Evolutionary conservation across 2,113 vertebrate genomes (phyloP).

Genomic region (Petrocephalus zakoni): DNA sequence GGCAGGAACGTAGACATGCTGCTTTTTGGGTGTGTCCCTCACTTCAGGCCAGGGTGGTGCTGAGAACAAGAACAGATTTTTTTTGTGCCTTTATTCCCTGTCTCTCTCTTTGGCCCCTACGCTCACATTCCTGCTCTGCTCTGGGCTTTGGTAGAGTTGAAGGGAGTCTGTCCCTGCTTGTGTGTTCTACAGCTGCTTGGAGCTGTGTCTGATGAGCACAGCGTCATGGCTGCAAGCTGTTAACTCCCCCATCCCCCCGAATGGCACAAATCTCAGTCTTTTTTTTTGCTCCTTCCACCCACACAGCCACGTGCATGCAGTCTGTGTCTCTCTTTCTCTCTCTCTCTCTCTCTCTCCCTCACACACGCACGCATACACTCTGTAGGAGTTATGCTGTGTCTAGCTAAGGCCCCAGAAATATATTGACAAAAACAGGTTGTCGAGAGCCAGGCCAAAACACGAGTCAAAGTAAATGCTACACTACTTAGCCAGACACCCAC

Average conservation of each 20-base stretch:
- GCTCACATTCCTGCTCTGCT: background rate
- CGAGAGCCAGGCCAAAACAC: background rate
- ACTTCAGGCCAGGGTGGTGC: background rate
- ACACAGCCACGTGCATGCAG: background rate
- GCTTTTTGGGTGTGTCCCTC: background rate
- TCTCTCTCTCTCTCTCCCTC: background rate
- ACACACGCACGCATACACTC: background rate
- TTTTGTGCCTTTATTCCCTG: background rate
- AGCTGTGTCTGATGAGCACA: slow-evolving; percentile 7
- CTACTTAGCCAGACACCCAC: background rate
- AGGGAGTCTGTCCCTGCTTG: background rate
- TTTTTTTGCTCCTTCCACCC: background rate
- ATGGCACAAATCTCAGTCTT: background rate
- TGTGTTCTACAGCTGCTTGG: slow-evolving; percentile 1
- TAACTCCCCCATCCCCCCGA: background rate
- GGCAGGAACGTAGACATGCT: background rate
- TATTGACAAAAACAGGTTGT: background rate
- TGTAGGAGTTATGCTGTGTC: background rate
- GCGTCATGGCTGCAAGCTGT: background rate
- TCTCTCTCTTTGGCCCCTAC: background rate
- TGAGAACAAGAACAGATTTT: background rate
- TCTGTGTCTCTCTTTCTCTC: background rate
- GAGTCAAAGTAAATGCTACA: background rate
- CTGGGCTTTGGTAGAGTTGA: background rate
- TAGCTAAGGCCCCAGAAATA: background rate